Evolutionary conservation across 1,140 invertebrate genomes (phyloP).

Genomic region (Belonocnema kinseyi): DNA sequence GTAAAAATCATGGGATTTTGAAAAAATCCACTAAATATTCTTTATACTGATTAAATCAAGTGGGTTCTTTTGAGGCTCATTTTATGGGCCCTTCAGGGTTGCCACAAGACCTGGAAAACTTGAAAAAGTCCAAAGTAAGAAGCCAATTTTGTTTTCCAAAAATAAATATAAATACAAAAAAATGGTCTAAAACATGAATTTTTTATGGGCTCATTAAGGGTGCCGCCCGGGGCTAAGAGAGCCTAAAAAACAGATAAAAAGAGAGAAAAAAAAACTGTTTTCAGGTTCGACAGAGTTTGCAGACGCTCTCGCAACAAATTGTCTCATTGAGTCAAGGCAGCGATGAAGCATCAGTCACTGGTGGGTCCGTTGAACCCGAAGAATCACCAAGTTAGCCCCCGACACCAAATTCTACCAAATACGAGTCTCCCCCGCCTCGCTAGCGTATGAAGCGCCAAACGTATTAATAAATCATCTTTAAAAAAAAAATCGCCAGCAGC

Average conservation of each 20-base stretch:
- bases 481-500: constrained; percentile 33
- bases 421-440: constrained; percentile 61
- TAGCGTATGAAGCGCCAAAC: constrained; percentile 61
- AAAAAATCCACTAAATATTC: too few species aligned
- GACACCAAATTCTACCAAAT: constrained; percentile 53
- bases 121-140: too few species aligned
- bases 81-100: too few species aligned
- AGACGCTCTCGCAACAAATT: constrained; percentile 68
- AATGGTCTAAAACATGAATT: too few species aligned
- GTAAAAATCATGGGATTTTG: too few species aligned
- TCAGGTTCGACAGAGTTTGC: constrained; percentile 68
- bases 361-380: constrained; percentile 58
- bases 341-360: constrained; percentile 54
- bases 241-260: background rate
- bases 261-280: background rate
- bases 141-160: too few species aligned
- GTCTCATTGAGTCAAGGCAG: constrained; percentile 63
- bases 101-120: too few species aligned
- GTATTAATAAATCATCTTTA: constrained; percentile 48
- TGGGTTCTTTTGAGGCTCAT: too few species aligned
- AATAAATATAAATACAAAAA: too few species aligned
- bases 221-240: too few species aligned
- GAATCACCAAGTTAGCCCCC: constrained; percentile 69
- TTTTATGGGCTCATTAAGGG: too few species aligned
- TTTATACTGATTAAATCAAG: too few species aligned